Conservation (phyloP, 2,797 vertebrate species). For the Premnoplex brunnescens region DNA sequence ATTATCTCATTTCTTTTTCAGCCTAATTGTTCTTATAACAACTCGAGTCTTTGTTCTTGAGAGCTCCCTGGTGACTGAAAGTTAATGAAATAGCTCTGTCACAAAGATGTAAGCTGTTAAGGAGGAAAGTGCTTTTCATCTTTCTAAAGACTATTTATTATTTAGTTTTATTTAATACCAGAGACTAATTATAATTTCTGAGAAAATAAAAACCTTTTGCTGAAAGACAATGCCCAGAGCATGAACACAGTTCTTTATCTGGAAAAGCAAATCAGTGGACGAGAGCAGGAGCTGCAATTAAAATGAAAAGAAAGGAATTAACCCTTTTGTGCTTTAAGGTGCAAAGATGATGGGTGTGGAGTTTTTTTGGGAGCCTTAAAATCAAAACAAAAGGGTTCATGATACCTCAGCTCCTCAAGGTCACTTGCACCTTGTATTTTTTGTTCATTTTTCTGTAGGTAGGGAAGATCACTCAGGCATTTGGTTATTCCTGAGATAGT, state of each 20-base stretch:
- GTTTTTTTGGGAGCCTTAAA: background rate
- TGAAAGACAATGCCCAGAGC: background rate
- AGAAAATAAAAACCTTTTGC: background rate
- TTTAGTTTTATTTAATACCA: background rate
- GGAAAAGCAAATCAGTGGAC: background rate
- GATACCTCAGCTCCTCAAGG: background rate
- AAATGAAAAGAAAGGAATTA: background rate
- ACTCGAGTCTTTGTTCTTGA: conserved; percentile 17
- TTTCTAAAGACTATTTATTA: conserved; percentile 9
- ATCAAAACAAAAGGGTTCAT: background rate
- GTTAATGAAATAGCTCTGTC: conserved; percentile 37
- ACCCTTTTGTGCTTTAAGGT: background rate
- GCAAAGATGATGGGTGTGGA: background rate
- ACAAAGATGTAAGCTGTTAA: conserved; percentile 13
- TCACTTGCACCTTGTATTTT: background rate
- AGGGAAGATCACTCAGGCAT: background rate
- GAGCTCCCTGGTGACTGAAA: conserved; percentile 16
- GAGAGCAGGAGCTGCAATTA: background rate
- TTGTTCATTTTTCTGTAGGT: background rate
- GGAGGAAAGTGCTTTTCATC: background rate
- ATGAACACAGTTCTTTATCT: background rate
- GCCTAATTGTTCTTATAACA: background rate
- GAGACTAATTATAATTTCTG: background rate
- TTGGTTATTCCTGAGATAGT: background rate
- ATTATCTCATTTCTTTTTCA: background rate